Conservation (phyloP, 2,797 vertebrate species). For the Muscicapa comitata region DNA sequence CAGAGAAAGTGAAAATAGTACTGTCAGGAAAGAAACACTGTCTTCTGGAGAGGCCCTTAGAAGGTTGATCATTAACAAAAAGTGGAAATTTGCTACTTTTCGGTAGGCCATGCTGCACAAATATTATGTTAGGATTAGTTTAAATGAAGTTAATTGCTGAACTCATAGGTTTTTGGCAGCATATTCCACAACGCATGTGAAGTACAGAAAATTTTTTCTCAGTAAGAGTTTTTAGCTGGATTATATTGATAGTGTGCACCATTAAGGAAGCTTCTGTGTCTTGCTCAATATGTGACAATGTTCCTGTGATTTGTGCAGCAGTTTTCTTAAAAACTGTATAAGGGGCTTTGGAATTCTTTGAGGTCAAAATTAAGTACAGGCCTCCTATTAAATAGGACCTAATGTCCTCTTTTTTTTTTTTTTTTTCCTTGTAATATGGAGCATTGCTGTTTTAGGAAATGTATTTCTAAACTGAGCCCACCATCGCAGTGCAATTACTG, state of each 20-base stretch:
- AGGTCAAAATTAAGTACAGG: conserved; percentile 16
- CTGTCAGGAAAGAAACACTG: not conserved
- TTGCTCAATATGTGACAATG: not conserved
- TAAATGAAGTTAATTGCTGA: conserved; percentile 27
- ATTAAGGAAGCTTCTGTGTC: not conserved
- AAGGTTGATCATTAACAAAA: conserved; percentile 1
- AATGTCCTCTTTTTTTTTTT: not conserved
- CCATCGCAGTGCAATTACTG: conserved; percentile 38
- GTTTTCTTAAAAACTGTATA: not conserved
- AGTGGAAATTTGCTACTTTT: conserved; percentile 30
- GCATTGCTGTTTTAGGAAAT: conserved; percentile 30
- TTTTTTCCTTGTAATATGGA: not conserved
- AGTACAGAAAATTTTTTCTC: not conserved
- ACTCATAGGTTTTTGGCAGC: conserved; percentile 1
- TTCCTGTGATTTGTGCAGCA: not conserved
- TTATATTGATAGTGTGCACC: not conserved
- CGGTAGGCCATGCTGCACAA: not conserved
- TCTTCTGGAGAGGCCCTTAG: not conserved
- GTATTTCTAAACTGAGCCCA: conserved; percentile 42
- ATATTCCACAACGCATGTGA: not conserved
- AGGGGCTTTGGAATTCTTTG: conserved; percentile 10
- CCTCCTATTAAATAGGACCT: not conserved
- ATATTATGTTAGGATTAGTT: conserved; percentile 47
- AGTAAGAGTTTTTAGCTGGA: not conserved
- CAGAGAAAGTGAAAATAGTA: not conserved